These are phyloP conservation scores for Volucella zonaria DNA, from an alignment of 2,888 invertebrate species.

Conservation along the genomic window DNA sequence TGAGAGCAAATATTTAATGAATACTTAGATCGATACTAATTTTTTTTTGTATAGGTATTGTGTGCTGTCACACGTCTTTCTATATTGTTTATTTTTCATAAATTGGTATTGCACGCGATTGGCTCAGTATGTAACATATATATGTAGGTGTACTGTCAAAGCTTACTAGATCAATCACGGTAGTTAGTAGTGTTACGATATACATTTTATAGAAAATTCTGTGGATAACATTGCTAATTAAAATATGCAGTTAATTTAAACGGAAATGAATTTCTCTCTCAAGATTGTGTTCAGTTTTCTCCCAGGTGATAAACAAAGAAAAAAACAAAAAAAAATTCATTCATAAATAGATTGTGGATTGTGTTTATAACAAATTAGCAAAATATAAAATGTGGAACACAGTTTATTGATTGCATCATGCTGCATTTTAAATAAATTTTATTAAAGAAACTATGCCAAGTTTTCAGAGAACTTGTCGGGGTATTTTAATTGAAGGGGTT, in stretches of 20 bases:
- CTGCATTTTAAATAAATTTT: too few relatives aligned
- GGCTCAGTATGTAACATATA: slow-evolving; percentile 20
- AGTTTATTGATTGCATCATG: too few relatives aligned
- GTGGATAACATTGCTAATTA: slow-evolving; percentile 10
- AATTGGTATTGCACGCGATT: slow-evolving; percentile 58
- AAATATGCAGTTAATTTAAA: slow-evolving; percentile 16
- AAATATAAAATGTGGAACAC: too few relatives aligned
- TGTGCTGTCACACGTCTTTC: slow-evolving; percentile 13
- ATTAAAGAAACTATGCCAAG: too few relatives aligned
- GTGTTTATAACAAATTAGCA: too few relatives aligned
- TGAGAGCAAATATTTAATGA: slow-evolving; percentile 63
- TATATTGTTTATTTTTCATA: slow-evolving; percentile 51
- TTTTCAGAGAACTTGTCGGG: too few relatives aligned
- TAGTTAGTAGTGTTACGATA: neutral
- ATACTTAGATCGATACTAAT: slow-evolving; percentile 64
- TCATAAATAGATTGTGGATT: too few relatives aligned
- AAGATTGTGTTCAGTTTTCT: neutral
- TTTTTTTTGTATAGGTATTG: slow-evolving; percentile 23
- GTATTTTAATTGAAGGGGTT: too few relatives aligned
- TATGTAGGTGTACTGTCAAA: neutral
- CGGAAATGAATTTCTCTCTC: slow-evolving; percentile 1
- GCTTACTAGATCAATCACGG: slow-evolving; percentile 37
- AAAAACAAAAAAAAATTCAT: too few relatives aligned
- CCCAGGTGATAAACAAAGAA: too few relatives aligned
- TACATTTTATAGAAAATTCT: neutral